Conservation (phyloP, 2,797 vertebrate species). For the Martes flavigula region DNA sequence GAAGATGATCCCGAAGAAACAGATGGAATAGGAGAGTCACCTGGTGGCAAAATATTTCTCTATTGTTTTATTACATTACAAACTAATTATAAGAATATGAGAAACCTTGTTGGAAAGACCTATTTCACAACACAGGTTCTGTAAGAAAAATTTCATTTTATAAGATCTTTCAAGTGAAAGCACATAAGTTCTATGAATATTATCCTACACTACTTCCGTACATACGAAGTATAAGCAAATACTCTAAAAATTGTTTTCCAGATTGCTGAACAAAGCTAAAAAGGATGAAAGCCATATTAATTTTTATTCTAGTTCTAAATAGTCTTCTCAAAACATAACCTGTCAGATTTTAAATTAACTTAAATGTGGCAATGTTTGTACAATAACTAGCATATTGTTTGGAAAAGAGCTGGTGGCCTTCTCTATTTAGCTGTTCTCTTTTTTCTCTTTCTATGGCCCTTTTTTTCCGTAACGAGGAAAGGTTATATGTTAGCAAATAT, state of each 20-base stretch:
- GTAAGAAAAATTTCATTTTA: constrained; percentile 62
- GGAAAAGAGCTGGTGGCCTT: neutral
- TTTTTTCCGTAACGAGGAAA: constrained; percentile 1
- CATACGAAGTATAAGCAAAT: constrained; percentile 41
- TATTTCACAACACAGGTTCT: constrained; percentile 61
- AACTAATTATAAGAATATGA: constrained; percentile 61
- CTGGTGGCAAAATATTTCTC: constrained; percentile 89
- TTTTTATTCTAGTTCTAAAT: constrained; percentile 42
- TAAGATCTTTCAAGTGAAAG: constrained; percentile 56
- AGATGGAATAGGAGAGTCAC: constrained; percentile 96
- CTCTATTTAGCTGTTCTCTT: neutral
- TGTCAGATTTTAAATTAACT: constrained; percentile 43
- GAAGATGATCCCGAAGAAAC: constrained; percentile 96
- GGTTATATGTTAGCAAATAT: constrained; percentile 45
- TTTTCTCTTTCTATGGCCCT: neutral
- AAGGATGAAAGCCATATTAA: constrained; percentile 17
- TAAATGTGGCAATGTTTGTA: constrained; percentile 28
- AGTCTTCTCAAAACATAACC: constrained; percentile 44
- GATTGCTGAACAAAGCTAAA: constrained; percentile 24
- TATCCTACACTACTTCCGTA: neutral
- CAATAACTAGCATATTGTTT: neutral
- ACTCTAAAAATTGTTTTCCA: neutral
- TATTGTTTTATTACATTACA: constrained; percentile 82
- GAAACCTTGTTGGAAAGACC: constrained; percentile 71
- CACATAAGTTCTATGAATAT: constrained; percentile 15